phyloP scores from a whole-genome alignment of 2,113 vertebrate species.

The Archilochus colubris region DNA sequence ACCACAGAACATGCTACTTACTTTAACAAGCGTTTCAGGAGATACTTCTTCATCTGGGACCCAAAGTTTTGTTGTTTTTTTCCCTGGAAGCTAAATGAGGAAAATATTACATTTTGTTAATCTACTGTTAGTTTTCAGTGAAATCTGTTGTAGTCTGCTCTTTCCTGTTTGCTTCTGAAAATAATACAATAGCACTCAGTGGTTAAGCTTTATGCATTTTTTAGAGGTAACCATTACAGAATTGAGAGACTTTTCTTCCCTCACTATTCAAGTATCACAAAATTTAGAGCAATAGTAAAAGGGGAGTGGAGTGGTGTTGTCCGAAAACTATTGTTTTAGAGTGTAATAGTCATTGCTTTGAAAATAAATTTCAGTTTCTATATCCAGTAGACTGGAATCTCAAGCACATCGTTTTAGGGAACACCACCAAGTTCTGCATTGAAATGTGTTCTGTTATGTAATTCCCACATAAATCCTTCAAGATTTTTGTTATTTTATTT shows the following conservation, averaged over 20 bases:
- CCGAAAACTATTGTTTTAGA: background rate
- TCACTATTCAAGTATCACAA: background rate
- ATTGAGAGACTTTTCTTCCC: background rate
- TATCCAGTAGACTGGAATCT: background rate
- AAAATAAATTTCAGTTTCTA: background rate
- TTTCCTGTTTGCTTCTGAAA: background rate
- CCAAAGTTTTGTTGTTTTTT: slow-evolving; percentile 99
- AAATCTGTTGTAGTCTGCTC: background rate
- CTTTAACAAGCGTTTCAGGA: slow-evolving; percentile 95
- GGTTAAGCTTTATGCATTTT: background rate
- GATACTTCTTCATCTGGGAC: slow-evolving; percentile 98
- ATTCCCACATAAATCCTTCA: background rate
- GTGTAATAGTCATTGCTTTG: background rate
- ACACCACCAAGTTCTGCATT: background rate
- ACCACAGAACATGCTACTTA: slow-evolving; percentile 51
- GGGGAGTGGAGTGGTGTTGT: background rate
- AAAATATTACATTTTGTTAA: slow-evolving; percentile 33
- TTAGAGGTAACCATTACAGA: background rate
- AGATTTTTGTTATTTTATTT: background rate
- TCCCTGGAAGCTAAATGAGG: slow-evolving; percentile 88
- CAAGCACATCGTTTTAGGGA: background rate
- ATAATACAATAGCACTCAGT: background rate
- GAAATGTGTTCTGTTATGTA: background rate
- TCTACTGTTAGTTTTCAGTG: background rate
- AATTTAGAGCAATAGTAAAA: background rate